These are phyloP conservation scores for Rhopalosiphum nymphaeae DNA, from an alignment of 2,888 invertebrate species.

Conservation along the genomic window DNA sequence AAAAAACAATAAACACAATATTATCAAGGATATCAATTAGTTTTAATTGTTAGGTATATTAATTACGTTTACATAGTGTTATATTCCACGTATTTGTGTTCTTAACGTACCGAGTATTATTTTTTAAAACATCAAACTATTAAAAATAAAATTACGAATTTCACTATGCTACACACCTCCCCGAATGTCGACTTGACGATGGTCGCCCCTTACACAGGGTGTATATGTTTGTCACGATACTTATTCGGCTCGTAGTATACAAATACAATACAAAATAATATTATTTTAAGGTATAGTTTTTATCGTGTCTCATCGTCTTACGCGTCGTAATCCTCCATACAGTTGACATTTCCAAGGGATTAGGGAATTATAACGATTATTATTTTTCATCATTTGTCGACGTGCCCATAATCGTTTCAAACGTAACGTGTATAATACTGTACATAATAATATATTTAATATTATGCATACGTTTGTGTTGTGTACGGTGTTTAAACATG, in stretches of 20 bases:
- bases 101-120: not conserved
- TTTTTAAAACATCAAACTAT: not conserved
- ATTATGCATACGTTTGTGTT: not conserved
- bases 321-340: not conserved
- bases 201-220: too few species aligned
- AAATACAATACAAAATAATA: not conserved
- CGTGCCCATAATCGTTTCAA: not conserved
- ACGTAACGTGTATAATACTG: not conserved
- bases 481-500: not conserved
- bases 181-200: not conserved
- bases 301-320: not conserved
- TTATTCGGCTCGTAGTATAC: not conserved
- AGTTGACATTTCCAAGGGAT: constrained; percentile 27
- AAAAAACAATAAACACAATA: constrained; percentile 4
- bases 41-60: constrained; percentile 15
- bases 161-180: not conserved
- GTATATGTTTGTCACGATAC: not conserved
- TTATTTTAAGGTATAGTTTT: not conserved
- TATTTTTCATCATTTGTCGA: not conserved
- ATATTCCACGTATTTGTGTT: not conserved
- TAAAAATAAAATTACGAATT: not conserved
- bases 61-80: not conserved
- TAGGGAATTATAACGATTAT: constrained; percentile 23
- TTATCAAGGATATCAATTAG: not conserved
- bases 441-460: not conserved